Evolutionary conservation across 2,113 vertebrate genomes (phyloP), one percentile per base, ranked within the genome.

Genomic region (Sakesphorus luctuosus): DNA sequence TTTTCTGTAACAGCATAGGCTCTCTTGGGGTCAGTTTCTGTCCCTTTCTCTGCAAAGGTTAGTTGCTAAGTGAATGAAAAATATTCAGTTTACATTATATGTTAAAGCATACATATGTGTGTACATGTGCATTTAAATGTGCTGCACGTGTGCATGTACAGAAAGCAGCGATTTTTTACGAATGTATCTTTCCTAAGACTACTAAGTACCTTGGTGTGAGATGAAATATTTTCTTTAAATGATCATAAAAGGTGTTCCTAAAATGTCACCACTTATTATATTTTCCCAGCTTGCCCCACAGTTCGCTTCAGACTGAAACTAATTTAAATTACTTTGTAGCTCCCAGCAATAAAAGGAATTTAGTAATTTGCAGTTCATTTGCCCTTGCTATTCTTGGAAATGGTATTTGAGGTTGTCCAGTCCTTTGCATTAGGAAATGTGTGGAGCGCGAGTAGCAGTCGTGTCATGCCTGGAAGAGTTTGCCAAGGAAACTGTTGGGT

Each of bases 301-400:
- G 79, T 96, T 93, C 93, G 73, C 86, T 87, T 87, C 78, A 95
- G 62, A 91, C 94, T 91, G 81, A 92, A 92, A 91, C 89, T 96
- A 93, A 97, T 96, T 96, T 94, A 88, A 94, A 93, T 94, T 79
- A 93, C 84, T 96, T 85, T 91, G 90, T 97, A 95, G 94, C 84
- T 96, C 80, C 84, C 76, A 96, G 82, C 94, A 95, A 93, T 94
- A 91, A 97, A 97, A 93, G 53, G 88, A 95, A 96, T 96, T 95
- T 90, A 95, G 93, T 89, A 93, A 97, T 96, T 96, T 97, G 93
- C 90, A 96, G 89, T 71, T 84, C 81, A 59, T 97, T 95, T 69
- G 69, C 93, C 72, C 79, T 96, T 89, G 87, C 87, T 94, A 73
- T 84, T 93, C 88, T 95, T 96, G 94, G 89, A 90, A 95, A 95